Conservation (phyloP, 2,888 invertebrate genomes). For the Pseudococcus jackbeardsleyi region DNA sequence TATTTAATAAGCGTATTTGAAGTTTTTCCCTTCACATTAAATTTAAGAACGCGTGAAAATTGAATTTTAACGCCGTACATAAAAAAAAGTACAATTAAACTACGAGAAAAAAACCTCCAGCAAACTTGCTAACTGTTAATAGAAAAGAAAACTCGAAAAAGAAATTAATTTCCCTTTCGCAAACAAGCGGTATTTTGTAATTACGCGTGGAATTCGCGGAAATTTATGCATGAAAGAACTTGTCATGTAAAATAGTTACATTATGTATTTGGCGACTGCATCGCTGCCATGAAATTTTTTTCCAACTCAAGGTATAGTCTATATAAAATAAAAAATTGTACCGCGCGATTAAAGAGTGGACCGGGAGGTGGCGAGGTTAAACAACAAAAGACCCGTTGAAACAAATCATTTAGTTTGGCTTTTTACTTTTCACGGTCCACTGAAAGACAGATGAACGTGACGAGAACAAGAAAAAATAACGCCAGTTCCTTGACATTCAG, state of each 20-base stretch:
- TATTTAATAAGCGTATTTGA: conserved; percentile 8
- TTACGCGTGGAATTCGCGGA: conserved; percentile 34
- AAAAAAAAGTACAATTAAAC: conserved; percentile 4
- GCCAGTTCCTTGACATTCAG: conserved; percentile 65
- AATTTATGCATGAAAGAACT: conserved; percentile 49
- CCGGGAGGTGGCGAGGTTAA: conserved; percentile 47
- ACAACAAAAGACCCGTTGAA: conserved; percentile 63
- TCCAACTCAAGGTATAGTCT: not conserved
- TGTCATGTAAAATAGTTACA: conserved; percentile 49
- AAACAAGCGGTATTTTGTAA: conserved; percentile 51
- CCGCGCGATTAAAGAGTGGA: not conserved
- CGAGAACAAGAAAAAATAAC: conserved; percentile 64
- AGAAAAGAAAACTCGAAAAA: conserved; percentile 1
- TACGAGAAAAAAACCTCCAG: not conserved
- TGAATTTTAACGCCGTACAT: not conserved
- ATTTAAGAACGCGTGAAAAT: conserved; percentile 31
- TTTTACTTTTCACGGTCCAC: conserved; percentile 63
- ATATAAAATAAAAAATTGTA: conserved; percentile 51
- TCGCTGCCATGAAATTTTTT: not conserved
- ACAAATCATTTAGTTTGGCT: conserved; percentile 65
- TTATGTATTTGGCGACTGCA: conserved; percentile 29
- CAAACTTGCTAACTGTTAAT: not conserved
- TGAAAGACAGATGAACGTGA: conserved; percentile 65
- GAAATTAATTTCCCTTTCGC: conserved; percentile 35
- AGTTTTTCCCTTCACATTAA: not conserved